These are phyloP conservation scores for Trinorchestia longiramus DNA, from an alignment of 1,140 invertebrate genomes.

Conservation along the genomic window DNA sequence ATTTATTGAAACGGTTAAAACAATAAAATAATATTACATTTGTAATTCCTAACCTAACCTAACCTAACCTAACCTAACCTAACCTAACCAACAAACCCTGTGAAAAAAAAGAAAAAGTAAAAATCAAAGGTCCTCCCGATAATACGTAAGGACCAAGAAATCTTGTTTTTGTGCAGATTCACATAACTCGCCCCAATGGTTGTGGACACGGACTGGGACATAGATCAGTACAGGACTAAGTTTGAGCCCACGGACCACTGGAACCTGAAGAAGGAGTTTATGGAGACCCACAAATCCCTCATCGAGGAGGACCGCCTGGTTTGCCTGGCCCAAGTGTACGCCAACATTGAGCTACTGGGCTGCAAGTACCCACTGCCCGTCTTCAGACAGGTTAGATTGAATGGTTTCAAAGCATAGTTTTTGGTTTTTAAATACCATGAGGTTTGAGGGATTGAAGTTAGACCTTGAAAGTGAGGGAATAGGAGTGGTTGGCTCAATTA, in stretches of 20 bases:
- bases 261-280: constrained; percentile 70
- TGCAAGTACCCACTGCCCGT: constrained; percentile 74
- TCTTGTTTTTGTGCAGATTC: background rate
- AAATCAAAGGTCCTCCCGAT: no score
- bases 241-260: constrained; percentile 71
- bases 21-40: no score
- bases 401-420: background rate
- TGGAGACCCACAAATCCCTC: constrained; percentile 68
- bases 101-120: no score
- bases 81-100: no score
- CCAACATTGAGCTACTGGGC: constrained; percentile 70
- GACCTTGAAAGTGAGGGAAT: no score
- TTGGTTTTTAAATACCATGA: background rate
- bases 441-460: no score
- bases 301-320: constrained; percentile 69
- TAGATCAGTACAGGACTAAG: constrained; percentile 61
- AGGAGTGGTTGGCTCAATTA: no score
- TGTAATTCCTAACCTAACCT: no score
- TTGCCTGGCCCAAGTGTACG: constrained; percentile 71
- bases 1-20: no score
- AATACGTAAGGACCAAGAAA: no score
- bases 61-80: no score
- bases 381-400: background rate
- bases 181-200: background rate
- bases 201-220: constrained; percentile 56